Percentiles rank a stretch among this genome's conserved stretches.
These are phyloP conservation scores for Holacanthella duospinosa DNA, from an alignment of 2,888 invertebrate genomes.

Conservation along the genomic window DNA sequence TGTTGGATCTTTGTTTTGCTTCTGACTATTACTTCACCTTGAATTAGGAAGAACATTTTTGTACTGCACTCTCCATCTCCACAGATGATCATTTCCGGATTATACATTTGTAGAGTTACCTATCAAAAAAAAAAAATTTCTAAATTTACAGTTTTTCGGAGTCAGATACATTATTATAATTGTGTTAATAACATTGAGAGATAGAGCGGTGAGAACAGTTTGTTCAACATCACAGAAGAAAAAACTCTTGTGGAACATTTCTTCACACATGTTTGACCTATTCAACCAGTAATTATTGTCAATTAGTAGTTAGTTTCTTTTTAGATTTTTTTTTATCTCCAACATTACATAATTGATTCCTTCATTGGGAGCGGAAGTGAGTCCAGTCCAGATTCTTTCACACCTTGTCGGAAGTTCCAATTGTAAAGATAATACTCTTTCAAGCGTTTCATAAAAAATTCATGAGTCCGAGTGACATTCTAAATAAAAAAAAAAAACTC, in stretches of 20 bases:
- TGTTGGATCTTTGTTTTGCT: constrained; percentile 12
- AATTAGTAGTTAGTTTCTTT: too few species aligned
- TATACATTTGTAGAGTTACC: constrained; percentile 15
- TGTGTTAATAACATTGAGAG: constrained; percentile 19
- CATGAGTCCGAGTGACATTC: constrained; percentile 10
- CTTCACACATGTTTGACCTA: constrained; percentile 25
- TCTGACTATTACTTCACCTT: constrained; percentile 24
- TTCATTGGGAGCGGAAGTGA: constrained; percentile 20
- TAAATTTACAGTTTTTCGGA: too few species aligned
- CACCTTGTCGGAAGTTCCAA: constrained; percentile 30
- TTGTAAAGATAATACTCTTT: constrained; percentile 22
- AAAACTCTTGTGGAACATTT: constrained; percentile 26
- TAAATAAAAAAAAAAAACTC: background rate
- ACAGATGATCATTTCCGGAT: constrained; percentile 17
- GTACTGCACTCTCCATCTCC: constrained; percentile 17
- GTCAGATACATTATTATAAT: too few species aligned
- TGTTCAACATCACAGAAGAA: constrained; percentile 22
- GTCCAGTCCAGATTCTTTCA: constrained; percentile 13
- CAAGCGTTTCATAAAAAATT: constrained; percentile 13
- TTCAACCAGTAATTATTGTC: background rate
- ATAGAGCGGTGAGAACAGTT: constrained; percentile 18
- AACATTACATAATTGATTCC: constrained; percentile 21
- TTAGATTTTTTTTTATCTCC: background rate
- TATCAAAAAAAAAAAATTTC: too few species aligned
- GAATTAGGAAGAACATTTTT: constrained; percentile 27